A percentile compares a stretch with the other conserved stretches of the same genome.
Conservation (phyloP, 2,113 vertebrate genomes). For the Tyrannus savana region DNA sequence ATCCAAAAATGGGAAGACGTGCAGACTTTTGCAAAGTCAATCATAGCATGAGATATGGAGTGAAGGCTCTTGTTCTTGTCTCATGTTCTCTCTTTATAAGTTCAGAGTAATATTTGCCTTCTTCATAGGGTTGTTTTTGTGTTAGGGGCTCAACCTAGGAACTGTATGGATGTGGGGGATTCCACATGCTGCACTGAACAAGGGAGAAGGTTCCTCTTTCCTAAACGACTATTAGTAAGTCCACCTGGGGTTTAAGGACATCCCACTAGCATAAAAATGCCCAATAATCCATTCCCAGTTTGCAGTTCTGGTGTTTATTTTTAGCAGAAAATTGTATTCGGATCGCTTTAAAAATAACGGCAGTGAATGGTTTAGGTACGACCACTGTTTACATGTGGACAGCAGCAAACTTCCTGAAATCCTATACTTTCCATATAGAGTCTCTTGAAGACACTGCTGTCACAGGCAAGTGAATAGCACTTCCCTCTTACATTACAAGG, state of each 20-base stretch:
- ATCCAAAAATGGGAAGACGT: not conserved
- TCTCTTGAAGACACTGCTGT: constrained; percentile 11
- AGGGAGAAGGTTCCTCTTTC: not conserved
- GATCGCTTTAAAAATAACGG: not conserved
- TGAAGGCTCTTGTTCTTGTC: not conserved
- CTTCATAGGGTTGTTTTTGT: not conserved
- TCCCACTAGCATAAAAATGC: not conserved
- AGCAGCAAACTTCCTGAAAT: constrained; percentile 13
- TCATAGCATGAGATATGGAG: not conserved
- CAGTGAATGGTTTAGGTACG: not conserved
- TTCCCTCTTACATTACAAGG: constrained; percentile 29
- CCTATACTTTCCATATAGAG: not conserved
- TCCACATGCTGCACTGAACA: not conserved
- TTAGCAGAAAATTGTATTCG: not conserved
- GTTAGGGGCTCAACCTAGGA: not conserved
- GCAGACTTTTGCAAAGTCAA: not conserved
- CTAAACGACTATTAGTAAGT: not conserved
- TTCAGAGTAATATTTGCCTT: not conserved
- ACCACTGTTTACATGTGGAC: not conserved
- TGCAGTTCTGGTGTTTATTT: not conserved
- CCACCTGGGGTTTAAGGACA: not conserved
- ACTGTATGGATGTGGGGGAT: not conserved
- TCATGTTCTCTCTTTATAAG: not conserved
- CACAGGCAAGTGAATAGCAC: constrained; percentile 29
- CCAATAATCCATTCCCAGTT: not conserved